These are phyloP conservation scores for Mesopsocus fuscifrons DNA, from an alignment of 2,888 invertebrate species.

Conservation along the genomic window DNA sequence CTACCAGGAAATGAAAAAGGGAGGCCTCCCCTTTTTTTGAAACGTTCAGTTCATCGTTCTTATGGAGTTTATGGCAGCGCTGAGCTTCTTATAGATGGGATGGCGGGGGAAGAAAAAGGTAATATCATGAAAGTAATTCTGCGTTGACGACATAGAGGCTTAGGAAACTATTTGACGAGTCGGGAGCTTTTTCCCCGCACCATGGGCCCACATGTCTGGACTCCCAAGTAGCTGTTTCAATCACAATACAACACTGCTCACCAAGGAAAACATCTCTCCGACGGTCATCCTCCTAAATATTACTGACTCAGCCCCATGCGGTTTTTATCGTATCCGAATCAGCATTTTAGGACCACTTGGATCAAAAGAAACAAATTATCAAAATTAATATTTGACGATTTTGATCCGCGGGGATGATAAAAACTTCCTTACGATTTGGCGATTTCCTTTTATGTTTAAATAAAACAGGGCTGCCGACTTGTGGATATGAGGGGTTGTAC, in stretches of 20 bases:
- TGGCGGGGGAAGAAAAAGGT: background rate
- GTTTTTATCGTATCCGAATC: too few species aligned
- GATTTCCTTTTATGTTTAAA: background rate
- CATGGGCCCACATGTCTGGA: too few species aligned
- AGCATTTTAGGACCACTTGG: too few species aligned
- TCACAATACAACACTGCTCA: too few species aligned
- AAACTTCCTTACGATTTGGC: background rate
- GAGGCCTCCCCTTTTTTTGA: constrained; percentile 20
- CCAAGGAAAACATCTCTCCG: too few species aligned
- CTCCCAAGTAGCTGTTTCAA: too few species aligned
- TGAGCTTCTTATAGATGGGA: background rate
- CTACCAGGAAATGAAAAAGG: constrained; percentile 29
- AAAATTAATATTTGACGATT: too few species aligned
- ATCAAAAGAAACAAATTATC: too few species aligned
- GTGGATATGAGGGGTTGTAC: background rate
- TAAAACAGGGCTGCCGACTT: background rate
- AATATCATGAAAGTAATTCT: constrained; percentile 3
- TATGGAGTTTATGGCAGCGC: background rate
- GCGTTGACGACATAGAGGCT: constrained; percentile 4
- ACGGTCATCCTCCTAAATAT: too few species aligned
- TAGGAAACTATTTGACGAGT: constrained; percentile 3
- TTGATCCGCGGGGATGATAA: background rate
- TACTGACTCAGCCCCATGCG: too few species aligned
- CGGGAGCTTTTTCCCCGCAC: too few species aligned
- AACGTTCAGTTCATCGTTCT: constrained; percentile 10